phyloP scores from a whole-genome alignment of 2,113 vertebrate genomes.

The Pagrus major region DNA sequence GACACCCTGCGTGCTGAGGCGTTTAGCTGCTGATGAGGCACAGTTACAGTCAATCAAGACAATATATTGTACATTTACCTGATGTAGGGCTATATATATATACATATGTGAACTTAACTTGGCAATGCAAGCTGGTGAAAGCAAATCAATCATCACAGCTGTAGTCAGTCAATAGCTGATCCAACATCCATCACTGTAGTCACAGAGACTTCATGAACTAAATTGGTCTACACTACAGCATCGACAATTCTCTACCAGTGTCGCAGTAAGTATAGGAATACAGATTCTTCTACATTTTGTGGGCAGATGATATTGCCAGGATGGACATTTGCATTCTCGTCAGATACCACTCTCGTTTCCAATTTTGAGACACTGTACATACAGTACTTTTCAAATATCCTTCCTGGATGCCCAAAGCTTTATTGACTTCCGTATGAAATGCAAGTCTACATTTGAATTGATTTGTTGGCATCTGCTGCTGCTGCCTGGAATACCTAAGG shows the following conservation, averaged over 20 bases:
- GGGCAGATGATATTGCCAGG: conserved; percentile 20
- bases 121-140: conserved; percentile 24
- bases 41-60: background rate
- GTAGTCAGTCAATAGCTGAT: conserved; percentile 45
- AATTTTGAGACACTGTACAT: conserved; percentile 41
- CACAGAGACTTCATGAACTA: conserved; percentile 33
- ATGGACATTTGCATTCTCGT: conserved; percentile 45
- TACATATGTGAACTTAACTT: background rate
- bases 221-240: conserved; percentile 21
- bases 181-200: conserved; percentile 40
- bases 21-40: background rate
- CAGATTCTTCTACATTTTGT: conserved; percentile 4
- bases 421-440: conserved; percentile 68
- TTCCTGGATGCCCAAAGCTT: conserved; percentile 49
- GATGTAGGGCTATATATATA: background rate
- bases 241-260: conserved; percentile 18
- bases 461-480: conserved; percentile 63
- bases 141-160: conserved; percentile 54
- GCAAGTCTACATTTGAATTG: conserved; percentile 68
- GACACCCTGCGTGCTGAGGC: background rate
- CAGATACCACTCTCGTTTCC: conserved; percentile 41
- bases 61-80: background rate
- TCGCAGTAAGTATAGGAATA: background rate
- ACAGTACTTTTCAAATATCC: conserved; percentile 36
- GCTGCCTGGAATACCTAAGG: conserved; percentile 58